Base-by-base conservation (phyloP, 2,797 vertebrate genomes). In the Sylvia borin region DNA sequence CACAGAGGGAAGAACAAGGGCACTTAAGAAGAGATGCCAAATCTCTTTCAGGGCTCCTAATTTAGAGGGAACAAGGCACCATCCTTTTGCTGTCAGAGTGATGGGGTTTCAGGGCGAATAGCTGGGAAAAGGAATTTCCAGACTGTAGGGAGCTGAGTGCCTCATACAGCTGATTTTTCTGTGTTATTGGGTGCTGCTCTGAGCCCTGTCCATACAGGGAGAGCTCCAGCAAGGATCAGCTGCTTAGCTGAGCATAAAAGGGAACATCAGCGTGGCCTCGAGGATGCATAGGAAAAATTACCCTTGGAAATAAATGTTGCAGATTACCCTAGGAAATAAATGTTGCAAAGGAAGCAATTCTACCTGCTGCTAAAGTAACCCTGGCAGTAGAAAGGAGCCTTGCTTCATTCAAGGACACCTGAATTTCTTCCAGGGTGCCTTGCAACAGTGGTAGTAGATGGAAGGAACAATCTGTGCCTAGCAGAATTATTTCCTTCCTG, bases 241-340 rank as follows among this genome's bases (percentile, higher is more conserved):
- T 92, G 78, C 72, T 85, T 61, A 85, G 93, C 72, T 90, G 90
- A 93, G 91, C 93, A 85, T 66, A 74, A 91, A 87, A 89, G 57
- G 31, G 77, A 92, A 60, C 3, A 7, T 50, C 85, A 93, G 42
- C 10, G 42, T 58, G 68, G 78, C 76, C 87, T 85, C 8, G 2
- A 75, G 75, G 67, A 87, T 47, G 12, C 15, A n/a, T 42, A 85
- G 36, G 65, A 68, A 92, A 92, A 94, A 94, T 74, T 85, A 91
- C 55, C 74, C 36, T 36, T 8, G 36, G 36, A 36, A 36, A 36
- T 36, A 36, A 36, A 36, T 36, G 36, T 36, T 36, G 36, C 36
- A 36, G 36, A 94, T 74, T 85, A 91, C 57, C 75, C 26, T 32
- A 91, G 89, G 93, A 96, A 95, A 94, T 77, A 88, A 88, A 58